A percentile compares a stretch with the other conserved stretches of the same genome.
Evolutionary conservation across 2,888 invertebrate genomes (phyloP).

Genomic region (Chymomyza procnemis): DNA sequence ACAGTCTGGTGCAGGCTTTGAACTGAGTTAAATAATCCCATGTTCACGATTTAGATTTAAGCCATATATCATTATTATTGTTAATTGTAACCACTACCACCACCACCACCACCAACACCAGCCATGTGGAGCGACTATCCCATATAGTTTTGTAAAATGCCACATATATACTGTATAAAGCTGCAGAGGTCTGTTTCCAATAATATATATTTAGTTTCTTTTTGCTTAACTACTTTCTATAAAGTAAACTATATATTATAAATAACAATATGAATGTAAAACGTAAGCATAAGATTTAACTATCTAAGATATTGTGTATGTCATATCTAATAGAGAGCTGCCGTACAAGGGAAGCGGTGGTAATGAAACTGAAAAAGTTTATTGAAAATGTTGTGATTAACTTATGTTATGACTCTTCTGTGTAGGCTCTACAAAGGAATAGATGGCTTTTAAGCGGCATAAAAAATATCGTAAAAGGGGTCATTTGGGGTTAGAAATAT

Average conservation of each 20-base stretch:
- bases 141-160: neutral
- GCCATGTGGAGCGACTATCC: neutral
- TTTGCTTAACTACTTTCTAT: neutral
- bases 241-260: neutral
- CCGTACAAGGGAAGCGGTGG: neutral
- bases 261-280: neutral
- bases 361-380: neutral
- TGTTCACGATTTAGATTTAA: neutral
- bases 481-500: too few relatives aligned
- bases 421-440: too few relatives aligned
- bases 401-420: too few relatives aligned
- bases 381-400: too few relatives aligned
- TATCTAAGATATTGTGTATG: neutral
- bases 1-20: slow-evolving; percentile 97
- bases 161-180: slow-evolving; percentile 53
- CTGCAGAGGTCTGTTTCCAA: slow-evolving; percentile 59
- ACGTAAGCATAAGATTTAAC: neutral
- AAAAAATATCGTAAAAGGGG: too few relatives aligned
- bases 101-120: neutral
- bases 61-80: neutral
- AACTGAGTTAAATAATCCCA: slow-evolving; percentile 85
- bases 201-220: neutral
- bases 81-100: neutral
- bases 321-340: neutral
- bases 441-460: too few relatives aligned